These are phyloP conservation scores for Lemur catta DNA, from an alignment of 2,797 vertebrate genomes.

Conservation along the genomic window DNA sequence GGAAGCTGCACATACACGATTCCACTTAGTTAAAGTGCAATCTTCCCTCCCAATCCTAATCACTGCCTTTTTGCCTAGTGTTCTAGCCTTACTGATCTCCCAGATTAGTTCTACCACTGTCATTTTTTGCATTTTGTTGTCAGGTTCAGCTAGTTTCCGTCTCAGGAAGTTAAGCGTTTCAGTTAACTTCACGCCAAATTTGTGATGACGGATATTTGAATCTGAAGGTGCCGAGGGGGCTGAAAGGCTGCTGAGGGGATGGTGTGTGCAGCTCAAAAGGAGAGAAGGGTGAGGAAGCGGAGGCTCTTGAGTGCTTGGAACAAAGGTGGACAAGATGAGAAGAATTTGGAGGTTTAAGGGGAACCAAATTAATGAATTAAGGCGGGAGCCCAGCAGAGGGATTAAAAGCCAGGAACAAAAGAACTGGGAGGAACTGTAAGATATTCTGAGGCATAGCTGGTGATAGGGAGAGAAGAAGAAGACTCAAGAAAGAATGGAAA, in stretches of 20 bases:
- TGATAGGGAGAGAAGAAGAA: not conserved
- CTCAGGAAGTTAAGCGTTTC: not conserved
- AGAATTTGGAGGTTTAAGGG: not conserved
- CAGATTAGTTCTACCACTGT: not conserved
- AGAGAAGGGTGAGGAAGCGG: not conserved
- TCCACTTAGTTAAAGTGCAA: not conserved
- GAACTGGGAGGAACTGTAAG: not conserved
- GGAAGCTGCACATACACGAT: accelerated
- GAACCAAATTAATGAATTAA: not conserved
- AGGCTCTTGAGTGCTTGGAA: not conserved
- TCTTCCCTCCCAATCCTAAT: not conserved
- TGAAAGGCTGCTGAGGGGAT: not conserved
- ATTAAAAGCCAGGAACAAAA: not conserved
- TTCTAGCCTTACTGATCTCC: not conserved
- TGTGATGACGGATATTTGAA: not conserved
- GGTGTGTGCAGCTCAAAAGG: not conserved
- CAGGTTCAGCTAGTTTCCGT: not conserved
- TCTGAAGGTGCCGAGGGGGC: not conserved
- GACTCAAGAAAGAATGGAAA: not conserved
- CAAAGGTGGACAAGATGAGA: not conserved
- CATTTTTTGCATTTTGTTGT: not conserved
- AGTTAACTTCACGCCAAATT: not conserved
- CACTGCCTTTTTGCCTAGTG: not conserved
- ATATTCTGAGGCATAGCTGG: not conserved
- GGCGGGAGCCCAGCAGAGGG: not conserved